Conservation (phyloP, 2,797 vertebrate species). For the Percopsis omiscomaycus region DNA sequence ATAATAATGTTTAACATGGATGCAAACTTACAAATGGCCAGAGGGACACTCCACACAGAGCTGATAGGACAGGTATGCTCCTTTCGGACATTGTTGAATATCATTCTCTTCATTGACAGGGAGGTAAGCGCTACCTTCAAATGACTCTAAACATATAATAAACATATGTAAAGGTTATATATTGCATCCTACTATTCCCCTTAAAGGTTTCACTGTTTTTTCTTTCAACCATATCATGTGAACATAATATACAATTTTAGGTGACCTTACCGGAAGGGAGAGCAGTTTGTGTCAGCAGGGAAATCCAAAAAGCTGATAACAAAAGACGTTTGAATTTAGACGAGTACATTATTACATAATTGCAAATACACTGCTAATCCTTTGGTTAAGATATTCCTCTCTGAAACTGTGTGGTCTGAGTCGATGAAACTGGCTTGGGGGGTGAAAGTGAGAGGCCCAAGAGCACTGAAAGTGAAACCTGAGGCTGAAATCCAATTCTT, state of each 20-base stretch:
- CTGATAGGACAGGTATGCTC: slow-evolving; percentile 73
- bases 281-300: slow-evolving; percentile 43
- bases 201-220: neutral
- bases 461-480: slow-evolving; percentile 75
- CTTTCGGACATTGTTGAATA: slow-evolving; percentile 71
- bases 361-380: slow-evolving; percentile 8
- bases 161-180: neutral
- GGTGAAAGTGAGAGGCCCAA: slow-evolving; percentile 64
- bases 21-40: slow-evolving; percentile 83
- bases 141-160: slow-evolving; percentile 28
- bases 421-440: slow-evolving; percentile 33
- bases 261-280: slow-evolving; percentile 69
- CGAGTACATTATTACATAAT: slow-evolving; percentile 42
- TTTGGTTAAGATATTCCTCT: slow-evolving; percentile 26
- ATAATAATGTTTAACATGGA: slow-evolving; percentile 12
- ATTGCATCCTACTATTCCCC: neutral
- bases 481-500: slow-evolving; percentile 72
- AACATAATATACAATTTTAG: neutral
- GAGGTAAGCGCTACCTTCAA: slow-evolving; percentile 54
- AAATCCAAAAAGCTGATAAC: slow-evolving; percentile 43
- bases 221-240: slow-evolving; percentile 6
- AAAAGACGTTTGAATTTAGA: slow-evolving; percentile 40
- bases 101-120: slow-evolving; percentile 28
- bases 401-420: slow-evolving; percentile 22
- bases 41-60: slow-evolving; percentile 81